A percentile compares a stretch with the other conserved stretches of the same genome.
Conservation (phyloP, 2,888 invertebrate species). For the Galerucella calmariensis region DNA sequence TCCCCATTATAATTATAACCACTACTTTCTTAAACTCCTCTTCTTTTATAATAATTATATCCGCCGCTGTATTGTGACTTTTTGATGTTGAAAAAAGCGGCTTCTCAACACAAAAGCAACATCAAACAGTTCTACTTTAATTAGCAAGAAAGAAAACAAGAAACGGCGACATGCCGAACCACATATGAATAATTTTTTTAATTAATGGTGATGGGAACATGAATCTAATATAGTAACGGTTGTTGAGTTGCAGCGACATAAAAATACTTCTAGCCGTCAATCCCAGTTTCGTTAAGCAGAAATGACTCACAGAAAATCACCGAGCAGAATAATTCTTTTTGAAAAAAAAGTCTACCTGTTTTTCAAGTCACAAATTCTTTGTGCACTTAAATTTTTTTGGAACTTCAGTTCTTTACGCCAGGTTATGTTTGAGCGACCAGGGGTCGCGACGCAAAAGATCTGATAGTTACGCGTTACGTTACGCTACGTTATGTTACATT, state of each 20-base stretch:
- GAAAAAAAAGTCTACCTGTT: too few species aligned
- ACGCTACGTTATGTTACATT: too few species aligned
- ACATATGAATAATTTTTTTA: slow-evolving; percentile 47
- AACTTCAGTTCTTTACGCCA: too few species aligned
- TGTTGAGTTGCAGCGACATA: background rate
- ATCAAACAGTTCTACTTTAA: slow-evolving; percentile 47
- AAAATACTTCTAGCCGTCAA: background rate
- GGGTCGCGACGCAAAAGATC: too few species aligned
- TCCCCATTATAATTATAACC: slow-evolving; percentile 7
- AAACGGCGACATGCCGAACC: slow-evolving; percentile 33
- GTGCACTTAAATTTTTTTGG: too few species aligned
- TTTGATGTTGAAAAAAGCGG: slow-evolving; percentile 6
- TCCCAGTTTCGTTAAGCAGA: too few species aligned
- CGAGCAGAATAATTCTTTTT: too few species aligned
- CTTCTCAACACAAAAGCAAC: slow-evolving; percentile 34
- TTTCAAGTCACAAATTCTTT: too few species aligned
- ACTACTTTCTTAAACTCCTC: slow-evolving; percentile 22
- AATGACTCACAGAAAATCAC: too few species aligned
- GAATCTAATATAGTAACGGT: background rate
- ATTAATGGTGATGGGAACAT: background rate
- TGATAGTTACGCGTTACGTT: too few species aligned
- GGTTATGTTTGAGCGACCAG: too few species aligned
- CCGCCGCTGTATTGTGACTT: slow-evolving; percentile 14
- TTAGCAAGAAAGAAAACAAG: slow-evolving; percentile 45
- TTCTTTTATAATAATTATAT: slow-evolving; percentile 23